phyloP scores from a whole-genome alignment of 2,113 vertebrate genomes.

The Paradoxurus hermaphroditus region DNA sequence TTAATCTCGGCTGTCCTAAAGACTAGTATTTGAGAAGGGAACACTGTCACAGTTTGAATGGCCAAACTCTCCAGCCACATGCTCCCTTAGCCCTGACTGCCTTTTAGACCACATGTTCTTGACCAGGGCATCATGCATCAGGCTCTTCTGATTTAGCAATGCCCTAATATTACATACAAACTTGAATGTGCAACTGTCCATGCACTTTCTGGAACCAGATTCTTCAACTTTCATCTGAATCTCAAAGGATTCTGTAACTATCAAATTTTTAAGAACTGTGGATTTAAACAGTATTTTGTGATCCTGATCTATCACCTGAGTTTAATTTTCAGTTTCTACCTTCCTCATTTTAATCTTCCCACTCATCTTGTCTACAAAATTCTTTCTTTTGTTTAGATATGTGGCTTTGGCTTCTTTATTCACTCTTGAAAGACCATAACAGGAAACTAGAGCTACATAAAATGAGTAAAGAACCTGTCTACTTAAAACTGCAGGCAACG shows the following conservation, averaged over 20 bases:
- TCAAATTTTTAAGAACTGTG: neutral
- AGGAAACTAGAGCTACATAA: constrained; percentile 37
- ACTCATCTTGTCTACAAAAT: constrained; percentile 9
- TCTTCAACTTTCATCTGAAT: neutral
- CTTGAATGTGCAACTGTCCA: neutral
- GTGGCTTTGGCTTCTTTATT: constrained; percentile 34
- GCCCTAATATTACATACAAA: neutral
- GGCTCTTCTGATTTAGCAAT: neutral
- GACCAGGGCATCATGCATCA: neutral
- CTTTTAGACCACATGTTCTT: neutral
- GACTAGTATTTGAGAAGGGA: constrained; percentile 22
- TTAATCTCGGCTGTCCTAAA: neutral
- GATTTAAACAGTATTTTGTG: neutral
- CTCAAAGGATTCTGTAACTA: neutral
- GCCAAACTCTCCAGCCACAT: neutral
- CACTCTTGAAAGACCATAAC: constrained; percentile 22
- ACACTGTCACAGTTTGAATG: neutral
- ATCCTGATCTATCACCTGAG: neutral
- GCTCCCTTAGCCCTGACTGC: neutral
- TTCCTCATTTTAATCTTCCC: constrained; percentile 30
- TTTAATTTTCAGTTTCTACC: constrained; percentile 27
- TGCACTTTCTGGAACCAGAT: neutral
- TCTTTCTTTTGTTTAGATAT: constrained; percentile 27
- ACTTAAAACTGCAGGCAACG: neutral
- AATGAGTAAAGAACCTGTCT: neutral